Percentiles rank a stretch among this genome's conserved stretches.
phyloP scores from a whole-genome alignment of 2,797 vertebrate genomes.

The Sebastes nivosus region DNA sequence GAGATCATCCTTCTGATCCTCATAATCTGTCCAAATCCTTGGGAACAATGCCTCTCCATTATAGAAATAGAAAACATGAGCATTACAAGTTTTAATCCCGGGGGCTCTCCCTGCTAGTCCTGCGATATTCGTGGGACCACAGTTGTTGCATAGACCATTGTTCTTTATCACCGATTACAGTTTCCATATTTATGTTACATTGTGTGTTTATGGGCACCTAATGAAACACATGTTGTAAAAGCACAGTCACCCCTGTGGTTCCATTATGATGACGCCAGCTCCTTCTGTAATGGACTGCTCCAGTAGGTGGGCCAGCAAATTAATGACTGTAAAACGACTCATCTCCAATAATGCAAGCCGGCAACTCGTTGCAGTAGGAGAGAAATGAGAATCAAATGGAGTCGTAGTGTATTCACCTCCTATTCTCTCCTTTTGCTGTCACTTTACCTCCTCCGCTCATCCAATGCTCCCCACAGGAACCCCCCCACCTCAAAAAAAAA shows the following conservation, averaged over 20 bases:
- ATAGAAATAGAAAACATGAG: slow-evolving; percentile 58
- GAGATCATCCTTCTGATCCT: slow-evolving; percentile 69
- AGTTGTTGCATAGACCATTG: slow-evolving; percentile 24
- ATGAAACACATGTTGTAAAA: slow-evolving; percentile 65
- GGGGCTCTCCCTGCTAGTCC: slow-evolving; percentile 10
- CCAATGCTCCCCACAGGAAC: neutral
- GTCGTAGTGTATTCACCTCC: slow-evolving; percentile 23
- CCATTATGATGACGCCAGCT: slow-evolving; percentile 54
- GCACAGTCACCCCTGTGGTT: slow-evolving; percentile 46
- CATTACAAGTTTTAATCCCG: slow-evolving; percentile 39
- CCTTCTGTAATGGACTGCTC: slow-evolving; percentile 53
- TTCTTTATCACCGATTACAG: slow-evolving; percentile 39
- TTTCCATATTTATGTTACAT: slow-evolving; percentile 56
- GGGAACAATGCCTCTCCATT: slow-evolving; percentile 52
- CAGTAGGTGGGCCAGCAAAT: slow-evolving; percentile 59
- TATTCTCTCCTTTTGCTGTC: slow-evolving; percentile 16
- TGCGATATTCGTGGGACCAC: slow-evolving; percentile 5
- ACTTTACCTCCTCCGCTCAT: slow-evolving; percentile 19
- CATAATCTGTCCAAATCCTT: slow-evolving; percentile 64
- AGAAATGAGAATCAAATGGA: slow-evolving; percentile 54
- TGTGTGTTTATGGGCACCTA: slow-evolving; percentile 52
- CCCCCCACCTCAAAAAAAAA: neutral
- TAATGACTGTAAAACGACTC: slow-evolving; percentile 70
- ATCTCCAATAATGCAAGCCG: slow-evolving; percentile 65
- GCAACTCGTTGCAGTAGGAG: slow-evolving; percentile 42